phyloP scores from a whole-genome alignment of 1,140 invertebrate genomes.

The Pogonus chalceus region DNA sequence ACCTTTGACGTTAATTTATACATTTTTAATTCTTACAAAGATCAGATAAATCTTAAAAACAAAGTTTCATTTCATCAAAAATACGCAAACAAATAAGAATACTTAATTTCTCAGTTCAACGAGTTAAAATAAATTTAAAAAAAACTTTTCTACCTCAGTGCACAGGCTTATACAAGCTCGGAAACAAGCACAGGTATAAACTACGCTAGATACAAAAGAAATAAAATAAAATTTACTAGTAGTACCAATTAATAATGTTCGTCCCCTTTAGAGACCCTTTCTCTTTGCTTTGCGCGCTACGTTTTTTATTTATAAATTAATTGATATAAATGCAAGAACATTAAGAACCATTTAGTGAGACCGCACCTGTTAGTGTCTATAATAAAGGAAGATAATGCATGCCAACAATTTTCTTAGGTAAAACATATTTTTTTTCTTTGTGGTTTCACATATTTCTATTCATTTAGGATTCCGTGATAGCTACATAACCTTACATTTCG shows the following conservation, averaged over 20 bases:
- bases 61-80: no score
- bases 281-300: no score
- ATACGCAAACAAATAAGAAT: neutral
- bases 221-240: neutral
- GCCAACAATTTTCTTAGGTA: neutral
- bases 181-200: neutral
- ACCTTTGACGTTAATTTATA: no score
- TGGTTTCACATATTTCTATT: neutral
- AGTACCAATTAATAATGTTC: slow-evolving; percentile 2
- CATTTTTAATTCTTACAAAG: no score
- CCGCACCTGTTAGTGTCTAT: slow-evolving; percentile 1
- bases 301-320: slow-evolving; percentile 8
- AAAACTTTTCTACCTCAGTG: neutral
- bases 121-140: no score
- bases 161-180: no score
- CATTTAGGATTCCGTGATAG: no score
- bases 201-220: neutral
- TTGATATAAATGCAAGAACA: slow-evolving; percentile 3
- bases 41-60: no score
- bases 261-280: neutral
- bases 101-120: no score
- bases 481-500: no score
- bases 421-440: neutral
- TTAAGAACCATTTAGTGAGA: neutral
- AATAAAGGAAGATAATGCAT: neutral